A percentile compares a stretch with the other conserved stretches of the same genome.
Evolutionary conservation across 2,113 vertebrate species (phyloP).

Genomic region (Rana temporaria): DNA sequence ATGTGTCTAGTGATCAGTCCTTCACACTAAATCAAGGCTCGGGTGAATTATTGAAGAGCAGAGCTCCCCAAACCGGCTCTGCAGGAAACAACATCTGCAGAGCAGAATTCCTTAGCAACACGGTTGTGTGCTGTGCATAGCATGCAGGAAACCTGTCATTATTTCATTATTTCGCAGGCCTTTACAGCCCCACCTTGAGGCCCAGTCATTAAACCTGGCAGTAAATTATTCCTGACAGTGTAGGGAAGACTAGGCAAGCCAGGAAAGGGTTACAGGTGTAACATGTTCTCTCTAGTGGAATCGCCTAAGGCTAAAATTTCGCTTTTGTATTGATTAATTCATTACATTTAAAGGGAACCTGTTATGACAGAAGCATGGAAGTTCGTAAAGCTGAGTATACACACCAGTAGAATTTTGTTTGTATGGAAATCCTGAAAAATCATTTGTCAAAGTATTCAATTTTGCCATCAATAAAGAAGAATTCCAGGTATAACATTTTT

Average conservation of each 20-base stretch:
- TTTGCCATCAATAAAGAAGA: too few species aligned
- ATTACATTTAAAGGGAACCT: too few species aligned
- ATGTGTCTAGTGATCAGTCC: background rate
- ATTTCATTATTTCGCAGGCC: conserved; percentile 39
- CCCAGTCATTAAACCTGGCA: conserved; percentile 49
- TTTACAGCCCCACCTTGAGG: conserved; percentile 34
- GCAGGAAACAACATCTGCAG: conserved; percentile 66
- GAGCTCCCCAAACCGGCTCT: conserved; percentile 59
- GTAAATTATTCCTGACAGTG: conserved; percentile 40
- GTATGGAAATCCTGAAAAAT: too few species aligned
- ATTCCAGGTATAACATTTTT: too few species aligned
- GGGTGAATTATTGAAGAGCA: conserved; percentile 66
- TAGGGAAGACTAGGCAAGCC: background rate
- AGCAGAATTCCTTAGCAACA: conserved; percentile 66
- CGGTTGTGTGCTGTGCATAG: conserved; percentile 25
- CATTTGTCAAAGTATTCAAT: too few species aligned
- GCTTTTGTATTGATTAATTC: too few species aligned
- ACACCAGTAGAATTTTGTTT: too few species aligned
- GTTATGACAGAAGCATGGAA: too few species aligned
- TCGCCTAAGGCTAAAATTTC: background rate
- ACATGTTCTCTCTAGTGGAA: background rate
- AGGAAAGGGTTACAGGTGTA: conserved; percentile 36
- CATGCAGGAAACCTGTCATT: conserved; percentile 42
- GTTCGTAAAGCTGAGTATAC: too few species aligned
- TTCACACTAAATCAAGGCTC: conserved; percentile 59